Evolutionary conservation across 2,113 vertebrate genomes (phyloP).

Genomic region (Edolisoma coerulescens): DNA sequence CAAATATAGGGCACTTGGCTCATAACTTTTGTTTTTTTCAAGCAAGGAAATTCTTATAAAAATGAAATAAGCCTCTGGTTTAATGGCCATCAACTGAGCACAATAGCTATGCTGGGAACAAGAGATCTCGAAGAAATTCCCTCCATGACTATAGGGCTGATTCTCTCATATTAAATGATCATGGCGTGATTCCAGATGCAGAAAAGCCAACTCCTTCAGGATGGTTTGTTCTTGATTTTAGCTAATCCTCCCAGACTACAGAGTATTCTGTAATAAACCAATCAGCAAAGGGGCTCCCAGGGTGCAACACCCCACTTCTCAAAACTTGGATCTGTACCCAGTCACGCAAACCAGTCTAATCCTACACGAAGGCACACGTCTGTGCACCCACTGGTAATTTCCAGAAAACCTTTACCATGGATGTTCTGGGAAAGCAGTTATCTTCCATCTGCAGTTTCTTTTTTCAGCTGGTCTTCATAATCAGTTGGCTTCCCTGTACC

Average conservation of each 20-base stretch:
- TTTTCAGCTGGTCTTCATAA: constrained; percentile 51
- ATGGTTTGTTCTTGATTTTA: constrained; percentile 35
- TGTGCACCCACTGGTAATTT: neutral
- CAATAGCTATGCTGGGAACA: constrained; percentile 36
- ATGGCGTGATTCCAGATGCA: neutral
- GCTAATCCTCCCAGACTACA: constrained; percentile 7
- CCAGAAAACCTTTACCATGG: neutral
- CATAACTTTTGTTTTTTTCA: constrained; percentile 55
- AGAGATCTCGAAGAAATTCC: constrained; percentile 49
- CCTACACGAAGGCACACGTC: neutral
- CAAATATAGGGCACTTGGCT: constrained; percentile 57
- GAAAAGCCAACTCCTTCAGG: constrained; percentile 17
- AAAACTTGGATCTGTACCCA: neutral
- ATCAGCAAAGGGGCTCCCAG: neutral
- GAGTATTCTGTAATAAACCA: neutral
- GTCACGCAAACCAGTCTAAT: neutral
- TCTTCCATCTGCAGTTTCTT: constrained; percentile 26
- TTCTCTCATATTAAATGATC: constrained; percentile 1
- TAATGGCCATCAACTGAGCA: constrained; percentile 48
- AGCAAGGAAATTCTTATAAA: constrained; percentile 62
- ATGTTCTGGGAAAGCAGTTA: neutral
- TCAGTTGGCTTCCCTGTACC: constrained; percentile 14
- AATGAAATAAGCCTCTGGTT: constrained; percentile 59
- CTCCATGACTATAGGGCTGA: constrained; percentile 26
- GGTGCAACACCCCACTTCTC: neutral